A percentile compares a stretch with the other conserved stretches of the same genome.
phyloP scores from a whole-genome alignment of 2,888 invertebrate species.

The Euproctis similis region DNA sequence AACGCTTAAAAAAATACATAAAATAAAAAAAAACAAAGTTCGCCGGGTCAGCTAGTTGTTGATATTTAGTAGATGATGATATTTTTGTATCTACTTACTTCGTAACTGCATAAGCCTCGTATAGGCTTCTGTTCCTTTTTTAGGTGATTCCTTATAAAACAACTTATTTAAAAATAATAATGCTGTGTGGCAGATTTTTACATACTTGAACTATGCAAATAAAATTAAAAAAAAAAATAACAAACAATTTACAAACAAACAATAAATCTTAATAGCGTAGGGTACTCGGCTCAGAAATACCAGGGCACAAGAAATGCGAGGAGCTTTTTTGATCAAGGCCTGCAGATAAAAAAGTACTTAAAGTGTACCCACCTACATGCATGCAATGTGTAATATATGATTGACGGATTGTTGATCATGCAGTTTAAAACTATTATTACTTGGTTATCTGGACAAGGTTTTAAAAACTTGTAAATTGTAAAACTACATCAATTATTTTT shows the following conservation, averaged over 20 bases:
- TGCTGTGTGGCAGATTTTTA: not conserved
- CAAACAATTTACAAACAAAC: conserved; percentile 5
- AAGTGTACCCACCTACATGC: conserved; percentile 16
- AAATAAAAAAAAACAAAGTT: too few species aligned
- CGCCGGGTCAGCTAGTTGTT: too few species aligned
- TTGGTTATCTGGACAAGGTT: conserved; percentile 19
- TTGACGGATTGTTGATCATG: conserved; percentile 24
- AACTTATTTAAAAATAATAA: not conserved
- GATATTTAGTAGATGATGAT: not conserved
- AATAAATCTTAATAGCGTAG: too few species aligned
- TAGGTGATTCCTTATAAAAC: not conserved
- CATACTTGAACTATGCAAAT: not conserved
- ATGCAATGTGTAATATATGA: conserved; percentile 23
- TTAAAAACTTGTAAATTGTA: not conserved
- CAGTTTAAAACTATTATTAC: conserved; percentile 18
- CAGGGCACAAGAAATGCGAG: conserved; percentile 15
- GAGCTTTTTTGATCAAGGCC: conserved; percentile 21
- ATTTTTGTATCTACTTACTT: too few species aligned
- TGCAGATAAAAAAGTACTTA: conserved; percentile 15
- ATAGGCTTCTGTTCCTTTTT: too few species aligned
- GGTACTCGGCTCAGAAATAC: too few species aligned
- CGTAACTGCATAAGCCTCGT: too few species aligned
- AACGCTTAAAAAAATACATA: too few species aligned
- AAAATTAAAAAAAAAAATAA: not conserved
- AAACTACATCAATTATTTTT: too few species aligned